Evolutionary conservation across 2,888 invertebrate genomes (phyloP).

Genomic region (Eristalis intricaria): DNA sequence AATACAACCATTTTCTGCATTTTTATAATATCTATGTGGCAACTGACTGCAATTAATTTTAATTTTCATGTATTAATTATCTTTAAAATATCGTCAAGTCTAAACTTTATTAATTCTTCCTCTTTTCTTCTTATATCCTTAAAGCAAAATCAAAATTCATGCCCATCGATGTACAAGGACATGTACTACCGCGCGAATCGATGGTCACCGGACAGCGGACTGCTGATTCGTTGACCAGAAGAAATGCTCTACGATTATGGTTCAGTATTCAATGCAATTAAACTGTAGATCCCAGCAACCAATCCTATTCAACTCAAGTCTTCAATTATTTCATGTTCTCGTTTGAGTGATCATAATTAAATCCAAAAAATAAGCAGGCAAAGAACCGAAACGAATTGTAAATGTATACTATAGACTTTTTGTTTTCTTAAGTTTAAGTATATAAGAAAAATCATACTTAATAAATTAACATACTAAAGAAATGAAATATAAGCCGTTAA

Average conservation of each 20-base stretch:
- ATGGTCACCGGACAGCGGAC: constrained; percentile 80
- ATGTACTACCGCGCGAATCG: constrained; percentile 89
- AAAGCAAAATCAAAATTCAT: constrained; percentile 83
- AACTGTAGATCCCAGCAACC: constrained; percentile 55
- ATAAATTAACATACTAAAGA: constrained; percentile 45
- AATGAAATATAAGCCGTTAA: constrained; percentile 74
- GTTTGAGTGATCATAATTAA: constrained; percentile 50
- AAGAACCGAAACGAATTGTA: constrained; percentile 39
- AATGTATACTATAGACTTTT: constrained; percentile 68
- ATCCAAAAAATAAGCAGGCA: constrained; percentile 29
- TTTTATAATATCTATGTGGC: too few relatives aligned
- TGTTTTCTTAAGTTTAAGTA: constrained; percentile 42
- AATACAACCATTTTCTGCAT: too few relatives aligned
- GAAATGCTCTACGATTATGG: constrained; percentile 69
- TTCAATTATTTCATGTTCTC: constrained; percentile 60
- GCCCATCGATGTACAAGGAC: constrained; percentile 94
- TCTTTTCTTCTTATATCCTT: neutral
- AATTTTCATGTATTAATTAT: too few relatives aligned
- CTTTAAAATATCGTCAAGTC: too few relatives aligned
- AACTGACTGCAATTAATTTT: too few relatives aligned
- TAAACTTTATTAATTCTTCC: too few relatives aligned
- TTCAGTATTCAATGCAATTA: constrained; percentile 57
- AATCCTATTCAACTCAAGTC: constrained; percentile 25
- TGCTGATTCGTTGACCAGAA: constrained; percentile 80
- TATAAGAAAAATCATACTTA: constrained; percentile 64